Evolutionary conservation across 2,797 vertebrate genomes (phyloP).

Genomic region (Tauraco hartlaubi): DNA sequence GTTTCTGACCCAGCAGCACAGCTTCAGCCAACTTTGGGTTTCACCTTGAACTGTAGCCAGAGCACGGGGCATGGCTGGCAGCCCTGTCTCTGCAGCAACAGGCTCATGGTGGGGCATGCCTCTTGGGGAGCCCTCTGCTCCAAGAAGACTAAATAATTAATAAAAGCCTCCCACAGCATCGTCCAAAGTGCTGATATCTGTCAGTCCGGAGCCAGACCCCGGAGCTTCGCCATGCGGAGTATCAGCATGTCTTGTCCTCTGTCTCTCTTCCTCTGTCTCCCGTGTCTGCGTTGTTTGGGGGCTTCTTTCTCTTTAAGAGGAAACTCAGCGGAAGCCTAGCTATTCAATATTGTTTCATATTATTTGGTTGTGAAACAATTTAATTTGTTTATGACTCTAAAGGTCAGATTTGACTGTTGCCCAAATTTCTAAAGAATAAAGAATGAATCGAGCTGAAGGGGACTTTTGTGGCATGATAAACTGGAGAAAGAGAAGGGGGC

Average conservation of each 20-base stretch:
- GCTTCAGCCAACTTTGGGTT: not conserved
- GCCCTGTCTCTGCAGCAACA: conserved; percentile 6
- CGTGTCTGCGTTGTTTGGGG: not conserved
- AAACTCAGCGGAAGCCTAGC: not conserved
- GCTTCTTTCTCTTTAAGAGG: conserved; percentile 64
- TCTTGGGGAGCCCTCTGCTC: conserved; percentile 26
- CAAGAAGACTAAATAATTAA: conserved; percentile 24
- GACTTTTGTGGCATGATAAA: conserved; percentile 17
- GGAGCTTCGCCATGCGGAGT: accelerated
- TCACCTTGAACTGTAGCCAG: conserved; percentile 54
- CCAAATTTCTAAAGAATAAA: conserved; percentile 60
- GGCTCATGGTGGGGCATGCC: not conserved
- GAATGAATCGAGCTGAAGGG: conserved; percentile 30
- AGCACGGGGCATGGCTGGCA: not conserved
- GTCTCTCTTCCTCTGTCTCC: not conserved
- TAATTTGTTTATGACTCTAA: conserved; percentile 66
- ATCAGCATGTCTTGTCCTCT: not conserved
- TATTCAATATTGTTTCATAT: conserved; percentile 60
- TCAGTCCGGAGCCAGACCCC: not conserved
- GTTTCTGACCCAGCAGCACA: not conserved
- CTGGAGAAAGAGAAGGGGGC: conserved; percentile 24
- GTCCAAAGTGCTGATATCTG: not conserved
- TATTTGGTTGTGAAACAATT: conserved; percentile 60
- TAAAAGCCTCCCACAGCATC: not conserved
- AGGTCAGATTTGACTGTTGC: conserved; percentile 60